These are phyloP conservation scores for Pachypanchax playfairii DNA, from an alignment of 2,113 vertebrate genomes.

Conservation along the genomic window DNA sequence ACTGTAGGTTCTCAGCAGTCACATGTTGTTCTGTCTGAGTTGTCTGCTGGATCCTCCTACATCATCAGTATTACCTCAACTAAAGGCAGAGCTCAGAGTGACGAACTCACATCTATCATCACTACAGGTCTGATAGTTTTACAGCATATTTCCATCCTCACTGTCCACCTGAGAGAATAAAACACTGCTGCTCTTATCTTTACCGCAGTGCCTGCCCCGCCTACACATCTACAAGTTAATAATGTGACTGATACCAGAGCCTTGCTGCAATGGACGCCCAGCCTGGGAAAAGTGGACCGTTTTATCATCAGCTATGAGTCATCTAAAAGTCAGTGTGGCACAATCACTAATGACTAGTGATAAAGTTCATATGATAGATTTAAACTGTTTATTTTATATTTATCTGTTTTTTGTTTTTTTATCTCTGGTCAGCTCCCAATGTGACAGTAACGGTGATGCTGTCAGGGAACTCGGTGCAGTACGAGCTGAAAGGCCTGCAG, in stretches of 20 bases:
- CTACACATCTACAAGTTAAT: conserved; percentile 78
- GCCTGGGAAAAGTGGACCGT: conserved; percentile 81
- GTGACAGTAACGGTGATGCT: conserved; percentile 80
- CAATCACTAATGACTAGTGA: not conserved
- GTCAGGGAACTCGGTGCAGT: conserved; percentile 78
- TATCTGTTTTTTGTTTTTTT: not conserved
- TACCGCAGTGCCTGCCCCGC: conserved; percentile 83
- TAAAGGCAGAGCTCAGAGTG: conserved; percentile 81
- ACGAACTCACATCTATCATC: conserved; percentile 80
- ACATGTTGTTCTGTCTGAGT: conserved; percentile 72
- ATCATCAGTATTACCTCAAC: conserved; percentile 82
- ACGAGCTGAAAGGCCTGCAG: conserved; percentile 76
- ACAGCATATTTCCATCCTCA: not conserved
- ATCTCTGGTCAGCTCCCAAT: conserved; percentile 74
- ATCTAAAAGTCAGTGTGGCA: conserved; percentile 79
- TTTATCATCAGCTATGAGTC: conserved; percentile 84
- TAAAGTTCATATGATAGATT: not conserved
- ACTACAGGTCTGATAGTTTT: conserved; percentile 80
- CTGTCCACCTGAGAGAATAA: no score
- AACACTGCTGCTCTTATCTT: conserved; percentile 9
- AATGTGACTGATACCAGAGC: conserved; percentile 83
- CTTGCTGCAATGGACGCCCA: conserved; percentile 83
- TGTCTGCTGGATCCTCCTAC: conserved; percentile 82
- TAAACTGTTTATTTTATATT: not conserved
- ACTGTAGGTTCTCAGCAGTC: conserved; percentile 69